These are phyloP conservation scores for Podotricha telesiphe DNA, from an alignment of 2,888 invertebrate species.

Conservation along the genomic window DNA sequence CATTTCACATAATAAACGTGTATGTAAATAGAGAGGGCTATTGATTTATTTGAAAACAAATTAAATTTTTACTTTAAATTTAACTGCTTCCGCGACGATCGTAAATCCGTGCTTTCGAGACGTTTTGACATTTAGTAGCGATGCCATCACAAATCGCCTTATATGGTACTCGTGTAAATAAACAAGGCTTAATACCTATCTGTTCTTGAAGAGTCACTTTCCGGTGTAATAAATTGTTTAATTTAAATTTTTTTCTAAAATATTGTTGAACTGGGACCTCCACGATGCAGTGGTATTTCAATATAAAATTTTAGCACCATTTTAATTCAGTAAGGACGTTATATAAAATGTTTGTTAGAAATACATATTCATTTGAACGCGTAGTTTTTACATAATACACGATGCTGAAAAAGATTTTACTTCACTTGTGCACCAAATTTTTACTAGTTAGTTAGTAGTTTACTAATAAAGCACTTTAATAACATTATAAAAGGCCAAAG, in stretches of 20 bases:
- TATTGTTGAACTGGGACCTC: not conserved
- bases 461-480: too few relatives aligned
- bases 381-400: too few relatives aligned
- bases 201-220: slow-evolving; percentile 28
- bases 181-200: slow-evolving; percentile 42
- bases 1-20: slow-evolving; percentile 15
- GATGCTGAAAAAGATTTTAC: too few relatives aligned
- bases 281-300: not conserved
- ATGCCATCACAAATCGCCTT: slow-evolving; percentile 48
- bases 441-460: too few relatives aligned
- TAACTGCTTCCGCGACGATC: slow-evolving; percentile 69
- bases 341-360: too few relatives aligned
- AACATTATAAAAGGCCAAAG: too few relatives aligned
- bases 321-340: too few relatives aligned
- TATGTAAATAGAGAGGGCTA: slow-evolving; percentile 39
- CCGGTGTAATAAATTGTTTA: slow-evolving; percentile 42
- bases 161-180: slow-evolving; percentile 64
- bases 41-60: slow-evolving; percentile 51
- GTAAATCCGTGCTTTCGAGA: slow-evolving; percentile 49
- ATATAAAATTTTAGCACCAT: too few relatives aligned
- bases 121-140: slow-evolving; percentile 48
- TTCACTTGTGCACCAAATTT: too few relatives aligned
- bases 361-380: too few relatives aligned
- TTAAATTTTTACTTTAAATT: slow-evolving; percentile 66
- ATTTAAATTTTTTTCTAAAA: not conserved